Conservation (phyloP, 2,888 invertebrate species). For the Plebejus anna region DNA sequence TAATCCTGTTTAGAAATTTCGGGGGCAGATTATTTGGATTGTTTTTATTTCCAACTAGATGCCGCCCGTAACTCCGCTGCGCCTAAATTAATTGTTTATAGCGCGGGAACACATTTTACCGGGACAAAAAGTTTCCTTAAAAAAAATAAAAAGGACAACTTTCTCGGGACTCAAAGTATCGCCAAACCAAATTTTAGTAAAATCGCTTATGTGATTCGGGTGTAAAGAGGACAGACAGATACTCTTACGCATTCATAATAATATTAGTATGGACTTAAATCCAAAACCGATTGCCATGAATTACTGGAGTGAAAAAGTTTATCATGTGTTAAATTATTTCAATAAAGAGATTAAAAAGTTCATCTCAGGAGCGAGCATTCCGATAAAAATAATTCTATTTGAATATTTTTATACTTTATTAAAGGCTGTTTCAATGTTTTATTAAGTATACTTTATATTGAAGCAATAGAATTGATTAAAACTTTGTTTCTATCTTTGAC, state of each 20-base stretch:
- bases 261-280: neutral
- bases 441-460: neutral
- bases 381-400: neutral
- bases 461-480: neutral
- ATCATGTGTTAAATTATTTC: constrained; percentile 9
- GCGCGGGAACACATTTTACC: too few species aligned
- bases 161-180: too few species aligned
- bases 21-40: constrained; percentile 11
- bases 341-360: neutral
- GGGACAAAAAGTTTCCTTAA: too few species aligned
- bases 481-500: too few species aligned
- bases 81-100: too few species aligned
- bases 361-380: neutral
- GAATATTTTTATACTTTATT: neutral
- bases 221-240: too few species aligned
- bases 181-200: too few species aligned
- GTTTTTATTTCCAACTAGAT: constrained; percentile 6
- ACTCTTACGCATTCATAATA: too few species aligned
- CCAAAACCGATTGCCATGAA: neutral
- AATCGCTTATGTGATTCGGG: too few species aligned
- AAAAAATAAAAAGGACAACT: too few species aligned
- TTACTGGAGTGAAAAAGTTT: neutral
- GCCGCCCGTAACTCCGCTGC: too few species aligned
- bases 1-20: constrained; percentile 10
- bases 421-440: neutral